Conservation (phyloP, 2,113 vertebrate species). For the Pavo muticus region DNA sequence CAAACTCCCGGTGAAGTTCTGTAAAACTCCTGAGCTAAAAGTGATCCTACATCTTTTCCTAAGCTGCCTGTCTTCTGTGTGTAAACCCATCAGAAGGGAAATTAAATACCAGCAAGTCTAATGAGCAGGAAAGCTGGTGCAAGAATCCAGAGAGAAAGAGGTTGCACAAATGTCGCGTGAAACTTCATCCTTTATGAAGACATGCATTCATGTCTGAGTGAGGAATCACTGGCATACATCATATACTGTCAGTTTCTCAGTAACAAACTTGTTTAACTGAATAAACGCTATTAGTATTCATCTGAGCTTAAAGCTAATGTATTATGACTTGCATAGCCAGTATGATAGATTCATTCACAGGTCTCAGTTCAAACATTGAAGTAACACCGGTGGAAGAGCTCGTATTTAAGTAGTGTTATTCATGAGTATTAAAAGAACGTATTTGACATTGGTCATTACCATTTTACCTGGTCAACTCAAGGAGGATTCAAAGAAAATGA, state of each 20-base stretch:
- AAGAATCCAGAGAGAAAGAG: neutral
- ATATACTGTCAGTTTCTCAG: neutral
- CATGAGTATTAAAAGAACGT: neutral
- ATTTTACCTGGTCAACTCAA: neutral
- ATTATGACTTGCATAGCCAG: neutral
- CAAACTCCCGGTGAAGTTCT: neutral
- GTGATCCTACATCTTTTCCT: neutral
- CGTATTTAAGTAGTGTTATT: neutral
- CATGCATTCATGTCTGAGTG: neutral
- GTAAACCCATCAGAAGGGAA: neutral
- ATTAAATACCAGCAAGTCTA: neutral
- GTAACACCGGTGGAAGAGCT: neutral
- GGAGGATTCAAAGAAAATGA: neutral
- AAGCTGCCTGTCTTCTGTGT: too few relatives aligned
- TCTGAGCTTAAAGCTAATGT: neutral
- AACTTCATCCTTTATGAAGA: neutral
- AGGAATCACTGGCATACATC: neutral
- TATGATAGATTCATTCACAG: neutral
- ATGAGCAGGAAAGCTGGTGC: neutral
- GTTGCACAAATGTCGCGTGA: neutral
- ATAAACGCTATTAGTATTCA: neutral
- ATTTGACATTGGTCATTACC: neutral
- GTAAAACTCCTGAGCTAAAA: neutral
- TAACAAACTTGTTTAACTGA: neutral
- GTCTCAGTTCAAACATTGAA: neutral